These are phyloP conservation scores for Euura saliciscinereae DNA, from an alignment of 1,140 invertebrate species.

Conservation along the genomic window DNA sequence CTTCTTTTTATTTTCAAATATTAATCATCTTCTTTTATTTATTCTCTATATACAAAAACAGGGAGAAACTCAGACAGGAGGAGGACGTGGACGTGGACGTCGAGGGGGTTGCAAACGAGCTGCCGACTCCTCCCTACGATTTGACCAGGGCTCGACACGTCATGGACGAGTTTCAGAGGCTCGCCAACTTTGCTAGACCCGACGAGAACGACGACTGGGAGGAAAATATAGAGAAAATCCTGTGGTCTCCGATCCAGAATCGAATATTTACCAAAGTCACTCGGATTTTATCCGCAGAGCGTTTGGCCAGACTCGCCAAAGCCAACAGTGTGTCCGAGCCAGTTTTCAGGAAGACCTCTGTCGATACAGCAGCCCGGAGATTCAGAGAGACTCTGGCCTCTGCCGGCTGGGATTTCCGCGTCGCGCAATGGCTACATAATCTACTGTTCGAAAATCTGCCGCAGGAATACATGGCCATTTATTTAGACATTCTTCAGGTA, in stretches of 20 bases:
- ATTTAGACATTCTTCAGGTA: constrained; percentile 82
- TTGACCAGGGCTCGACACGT: constrained; percentile 64
- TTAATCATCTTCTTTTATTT: constrained; percentile 11
- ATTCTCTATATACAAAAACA: constrained; percentile 11
- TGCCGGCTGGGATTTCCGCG: constrained; percentile 71
- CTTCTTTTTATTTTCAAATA: not conserved
- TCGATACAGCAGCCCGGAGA: constrained; percentile 75
- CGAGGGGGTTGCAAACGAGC: constrained; percentile 39
- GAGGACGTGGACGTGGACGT: constrained; percentile 60
- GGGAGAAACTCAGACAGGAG: constrained; percentile 20
- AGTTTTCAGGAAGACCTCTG: constrained; percentile 68
- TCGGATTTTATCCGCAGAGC: constrained; percentile 74
- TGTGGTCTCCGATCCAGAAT: constrained; percentile 72
- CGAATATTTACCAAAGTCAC: constrained; percentile 71
- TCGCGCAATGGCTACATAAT: constrained; percentile 81
- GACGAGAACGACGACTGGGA: constrained; percentile 75
- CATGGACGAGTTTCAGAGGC: constrained; percentile 77
- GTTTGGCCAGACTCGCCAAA: constrained; percentile 70
- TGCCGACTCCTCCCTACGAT: constrained; percentile 64
- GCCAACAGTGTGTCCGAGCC: constrained; percentile 66
- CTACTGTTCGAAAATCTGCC: constrained; percentile 75
- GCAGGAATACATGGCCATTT: constrained; percentile 72
- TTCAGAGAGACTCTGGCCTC: constrained; percentile 71
- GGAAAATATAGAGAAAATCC: constrained; percentile 67
- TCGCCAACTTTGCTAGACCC: constrained; percentile 68